Conservation (phyloP, 2,888 invertebrate genomes). For the Coronaproctus castanopsis region DNA sequence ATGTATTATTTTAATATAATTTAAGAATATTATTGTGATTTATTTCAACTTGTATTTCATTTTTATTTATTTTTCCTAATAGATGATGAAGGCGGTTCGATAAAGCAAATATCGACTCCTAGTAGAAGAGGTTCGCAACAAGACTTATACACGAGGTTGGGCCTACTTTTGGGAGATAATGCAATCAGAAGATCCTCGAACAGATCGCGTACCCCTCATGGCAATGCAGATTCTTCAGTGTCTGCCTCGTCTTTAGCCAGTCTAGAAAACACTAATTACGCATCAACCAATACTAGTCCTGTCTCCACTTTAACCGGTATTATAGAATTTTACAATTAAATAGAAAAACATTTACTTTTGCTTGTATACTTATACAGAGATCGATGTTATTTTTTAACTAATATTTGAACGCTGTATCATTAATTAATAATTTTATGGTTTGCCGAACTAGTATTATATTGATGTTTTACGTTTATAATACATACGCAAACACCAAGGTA, state of each 20-base stretch:
- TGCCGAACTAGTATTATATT: too few relatives aligned
- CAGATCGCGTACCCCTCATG: constrained; percentile 12
- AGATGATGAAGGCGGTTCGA: constrained; percentile 54
- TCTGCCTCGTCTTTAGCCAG: constrained; percentile 35
- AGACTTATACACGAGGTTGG: constrained; percentile 51
- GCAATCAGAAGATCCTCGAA: constrained; percentile 5
- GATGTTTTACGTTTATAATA: too few relatives aligned
- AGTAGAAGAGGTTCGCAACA: constrained; percentile 8
- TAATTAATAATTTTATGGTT: too few relatives aligned
- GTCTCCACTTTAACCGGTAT: constrained; percentile 64
- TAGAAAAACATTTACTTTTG: too few relatives aligned
- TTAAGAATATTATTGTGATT: too few relatives aligned
- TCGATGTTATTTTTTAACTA: too few relatives aligned
- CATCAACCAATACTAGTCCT: constrained; percentile 67
- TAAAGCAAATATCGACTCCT: constrained; percentile 32
- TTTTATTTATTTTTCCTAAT: constrained; percentile 14
- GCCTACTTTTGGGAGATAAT: constrained; percentile 51
- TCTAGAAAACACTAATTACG: constrained; percentile 40
- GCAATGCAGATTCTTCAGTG: constrained; percentile 27
- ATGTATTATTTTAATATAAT: too few relatives aligned
- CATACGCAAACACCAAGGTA: too few relatives aligned
- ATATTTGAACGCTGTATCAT: too few relatives aligned
- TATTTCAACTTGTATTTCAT: too few relatives aligned
- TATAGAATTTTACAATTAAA: too few relatives aligned
- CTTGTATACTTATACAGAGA: too few relatives aligned